Evolutionary conservation across 2,888 invertebrate species (phyloP).

Genomic region (Trichogramma evanescens): DNA sequence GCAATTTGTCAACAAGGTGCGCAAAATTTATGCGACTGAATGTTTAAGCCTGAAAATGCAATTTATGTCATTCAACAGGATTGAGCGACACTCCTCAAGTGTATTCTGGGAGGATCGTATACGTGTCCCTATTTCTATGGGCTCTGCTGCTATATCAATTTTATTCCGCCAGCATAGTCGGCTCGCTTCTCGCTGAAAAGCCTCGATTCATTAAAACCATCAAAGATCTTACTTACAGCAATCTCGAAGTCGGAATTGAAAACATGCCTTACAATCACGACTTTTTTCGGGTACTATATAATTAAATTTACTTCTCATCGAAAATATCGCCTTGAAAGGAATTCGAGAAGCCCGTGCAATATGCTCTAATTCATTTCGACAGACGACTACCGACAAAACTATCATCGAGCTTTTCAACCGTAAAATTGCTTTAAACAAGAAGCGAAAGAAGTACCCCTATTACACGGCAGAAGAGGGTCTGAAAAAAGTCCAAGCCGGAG

Average conservation of each 20-base stretch:
- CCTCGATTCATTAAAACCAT: conserved; percentile 38
- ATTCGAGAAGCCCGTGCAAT: not conserved
- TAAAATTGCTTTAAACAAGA: conserved; percentile 48
- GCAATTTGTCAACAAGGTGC: conserved; percentile 50
- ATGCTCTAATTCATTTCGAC: not conserved
- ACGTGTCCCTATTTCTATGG: conserved; percentile 37
- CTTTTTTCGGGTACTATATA: conserved; percentile 32
- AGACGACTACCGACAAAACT: conserved; percentile 61
- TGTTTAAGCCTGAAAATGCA: not conserved
- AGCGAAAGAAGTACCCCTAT: conserved; percentile 30
- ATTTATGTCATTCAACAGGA: conserved; percentile 42
- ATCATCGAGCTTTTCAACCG: conserved; percentile 55
- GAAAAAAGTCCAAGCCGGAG: conserved; percentile 55
- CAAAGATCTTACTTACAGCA: conserved; percentile 37
- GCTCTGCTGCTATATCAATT: conserved; percentile 41
- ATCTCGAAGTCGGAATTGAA: conserved; percentile 37
- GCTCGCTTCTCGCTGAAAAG: conserved; percentile 38
- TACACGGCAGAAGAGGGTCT: conserved; percentile 54
- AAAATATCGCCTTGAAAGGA: not conserved
- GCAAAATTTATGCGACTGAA: not conserved
- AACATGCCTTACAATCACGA: conserved; percentile 40
- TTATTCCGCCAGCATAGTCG: conserved; percentile 43
- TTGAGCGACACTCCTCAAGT: conserved; percentile 45
- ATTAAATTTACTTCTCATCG: not conserved
- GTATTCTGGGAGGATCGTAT: conserved; percentile 45